A percentile compares a stretch with the other conserved stretches of the same genome.
Conservation (phyloP, 2,797 vertebrate genomes). For the Cygnus olor region DNA sequence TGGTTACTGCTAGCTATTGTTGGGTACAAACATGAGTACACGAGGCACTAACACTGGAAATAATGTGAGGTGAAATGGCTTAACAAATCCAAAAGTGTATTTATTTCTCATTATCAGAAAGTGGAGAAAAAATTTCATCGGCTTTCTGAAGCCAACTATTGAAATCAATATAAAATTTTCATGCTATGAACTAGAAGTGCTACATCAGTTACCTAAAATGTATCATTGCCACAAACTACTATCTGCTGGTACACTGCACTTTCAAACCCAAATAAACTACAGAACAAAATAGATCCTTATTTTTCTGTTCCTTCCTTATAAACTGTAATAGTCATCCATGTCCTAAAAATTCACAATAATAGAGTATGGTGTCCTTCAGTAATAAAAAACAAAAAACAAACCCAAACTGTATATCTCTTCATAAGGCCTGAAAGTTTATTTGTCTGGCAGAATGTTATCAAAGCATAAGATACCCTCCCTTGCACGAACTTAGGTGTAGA, state of each 20-base stretch:
- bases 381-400: background rate
- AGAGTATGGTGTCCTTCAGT: background rate
- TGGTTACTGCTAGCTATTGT: background rate
- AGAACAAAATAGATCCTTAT: background rate
- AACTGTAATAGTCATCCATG: background rate
- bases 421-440: background rate
- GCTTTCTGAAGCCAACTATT: background rate
- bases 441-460: background rate
- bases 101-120: background rate
- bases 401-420: background rate
- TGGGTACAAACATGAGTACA: background rate
- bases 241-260: background rate
- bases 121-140: background rate
- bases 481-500: background rate
- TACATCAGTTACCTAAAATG: background rate
- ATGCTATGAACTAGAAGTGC: background rate
- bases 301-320: background rate
- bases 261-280: background rate
- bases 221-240: background rate
- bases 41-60: background rate
- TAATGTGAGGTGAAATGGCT: background rate
- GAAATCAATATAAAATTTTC: background rate
- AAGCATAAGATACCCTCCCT: background rate
- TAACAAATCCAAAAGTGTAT: background rate
- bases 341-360: background rate